phyloP scores from a whole-genome alignment of 2,797 vertebrate genomes.

The Anabas testudineus region DNA sequence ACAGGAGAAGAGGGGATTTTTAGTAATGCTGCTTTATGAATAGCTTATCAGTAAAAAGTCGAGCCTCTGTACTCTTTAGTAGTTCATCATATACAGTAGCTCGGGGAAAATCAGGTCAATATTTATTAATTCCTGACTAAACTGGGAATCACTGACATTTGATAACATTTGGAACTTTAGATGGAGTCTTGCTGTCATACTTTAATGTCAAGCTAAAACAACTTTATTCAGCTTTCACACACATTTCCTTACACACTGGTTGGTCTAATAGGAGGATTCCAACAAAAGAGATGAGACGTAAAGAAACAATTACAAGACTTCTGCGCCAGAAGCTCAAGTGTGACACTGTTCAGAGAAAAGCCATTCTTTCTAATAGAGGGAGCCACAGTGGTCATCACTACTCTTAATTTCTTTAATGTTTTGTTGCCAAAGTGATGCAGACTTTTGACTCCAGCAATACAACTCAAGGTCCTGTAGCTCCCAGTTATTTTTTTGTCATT shows the following conservation, averaged over 20 bases:
- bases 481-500: background rate
- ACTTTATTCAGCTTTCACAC: background rate
- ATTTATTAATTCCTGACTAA: constrained; percentile 5
- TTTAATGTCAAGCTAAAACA: background rate
- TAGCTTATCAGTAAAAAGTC: background rate
- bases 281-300: background rate
- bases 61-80: constrained; percentile 1
- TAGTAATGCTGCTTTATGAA: background rate
- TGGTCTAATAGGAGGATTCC: background rate
- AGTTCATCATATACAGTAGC: constrained; percentile 13
- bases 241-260: background rate
- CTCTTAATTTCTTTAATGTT: background rate
- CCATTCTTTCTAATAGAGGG: background rate
- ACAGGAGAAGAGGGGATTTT: constrained; percentile 23
- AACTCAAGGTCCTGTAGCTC: too few species aligned
- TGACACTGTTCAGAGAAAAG: background rate
- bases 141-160: background rate
- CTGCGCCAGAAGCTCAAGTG: constrained; percentile 1
- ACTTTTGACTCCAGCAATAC: background rate
- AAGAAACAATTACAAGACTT: background rate
- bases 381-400: too few species aligned
- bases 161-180: constrained; percentile 5
- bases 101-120: background rate
- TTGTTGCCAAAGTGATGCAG: background rate
- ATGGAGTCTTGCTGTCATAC: background rate